A percentile compares a stretch with the other conserved stretches of the same genome.
Evolutionary conservation across 2,113 vertebrate genomes (phyloP).

Genomic region (Python bivittatus): DNA sequence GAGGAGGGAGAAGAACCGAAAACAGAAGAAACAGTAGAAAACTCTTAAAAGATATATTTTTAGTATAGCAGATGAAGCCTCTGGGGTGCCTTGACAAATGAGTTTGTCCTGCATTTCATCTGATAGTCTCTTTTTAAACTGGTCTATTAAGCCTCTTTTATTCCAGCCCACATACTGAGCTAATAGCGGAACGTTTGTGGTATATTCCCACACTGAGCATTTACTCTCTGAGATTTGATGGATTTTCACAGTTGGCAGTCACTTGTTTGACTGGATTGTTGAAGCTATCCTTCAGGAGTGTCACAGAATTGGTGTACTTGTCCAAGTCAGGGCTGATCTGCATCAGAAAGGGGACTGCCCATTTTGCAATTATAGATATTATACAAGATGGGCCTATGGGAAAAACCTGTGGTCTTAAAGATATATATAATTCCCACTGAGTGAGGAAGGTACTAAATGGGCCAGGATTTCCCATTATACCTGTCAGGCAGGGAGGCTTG

Average conservation of each 20-base stretch:
- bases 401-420: not conserved
- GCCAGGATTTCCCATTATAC: not conserved
- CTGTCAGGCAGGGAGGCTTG: not conserved
- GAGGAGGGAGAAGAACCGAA: not conserved
- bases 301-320: not conserved
- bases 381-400: not conserved
- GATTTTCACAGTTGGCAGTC: not conserved
- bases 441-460: not conserved
- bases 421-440: not conserved
- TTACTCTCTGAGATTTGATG: not conserved
- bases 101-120: not conserved
- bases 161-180: not conserved
- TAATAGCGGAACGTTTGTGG: not conserved
- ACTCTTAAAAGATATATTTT: not conserved
- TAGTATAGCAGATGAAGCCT: not conserved
- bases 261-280: not conserved
- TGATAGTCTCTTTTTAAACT: not conserved
- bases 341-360: not conserved
- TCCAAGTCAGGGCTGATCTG: not conserved
- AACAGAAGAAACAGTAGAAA: not conserved
- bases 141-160: not conserved
- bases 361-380: not conserved
- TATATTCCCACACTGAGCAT: not conserved
- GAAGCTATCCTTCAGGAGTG: not conserved
- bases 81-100: not conserved